phyloP scores from a whole-genome alignment of 2,888 invertebrate species.

The Pristionchus exspectatus region DNA sequence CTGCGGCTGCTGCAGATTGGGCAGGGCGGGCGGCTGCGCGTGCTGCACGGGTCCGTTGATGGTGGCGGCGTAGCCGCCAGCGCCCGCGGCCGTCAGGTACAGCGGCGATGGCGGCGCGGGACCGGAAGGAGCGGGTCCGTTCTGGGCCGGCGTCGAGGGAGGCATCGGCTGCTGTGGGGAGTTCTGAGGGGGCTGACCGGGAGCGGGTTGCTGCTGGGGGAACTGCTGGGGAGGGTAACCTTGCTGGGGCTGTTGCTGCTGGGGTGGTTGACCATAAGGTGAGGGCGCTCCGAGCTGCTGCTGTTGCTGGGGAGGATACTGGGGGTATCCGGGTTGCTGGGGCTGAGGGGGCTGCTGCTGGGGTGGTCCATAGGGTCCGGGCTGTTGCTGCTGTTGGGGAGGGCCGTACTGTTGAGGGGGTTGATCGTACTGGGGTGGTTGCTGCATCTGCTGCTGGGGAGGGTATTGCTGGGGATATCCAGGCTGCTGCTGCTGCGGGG shows the following conservation, averaged over 20 bases:
- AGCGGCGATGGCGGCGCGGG: conserved; percentile 53
- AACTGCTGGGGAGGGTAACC: neutral
- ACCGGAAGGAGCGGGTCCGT: conserved; percentile 55
- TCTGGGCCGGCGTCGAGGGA: conserved; percentile 53
- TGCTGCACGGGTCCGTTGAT: conserved; percentile 35
- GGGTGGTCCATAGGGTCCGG: conserved; percentile 53
- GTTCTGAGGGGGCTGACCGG: conserved; percentile 52
- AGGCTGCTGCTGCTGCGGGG: neutral
- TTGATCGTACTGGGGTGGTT: neutral
- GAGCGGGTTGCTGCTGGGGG: conserved; percentile 56
- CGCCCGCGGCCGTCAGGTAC: conserved; percentile 36
- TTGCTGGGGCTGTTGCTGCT: conserved; percentile 38
- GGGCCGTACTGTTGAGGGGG: neutral
- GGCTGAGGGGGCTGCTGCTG: conserved; percentile 56
- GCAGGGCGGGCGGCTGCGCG: conserved; percentile 43
- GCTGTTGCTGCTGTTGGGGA: neutral
- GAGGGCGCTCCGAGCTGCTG: neutral
- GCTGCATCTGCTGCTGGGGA: neutral
- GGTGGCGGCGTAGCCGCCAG: conserved; percentile 51
- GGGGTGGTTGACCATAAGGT: conserved; percentile 11
- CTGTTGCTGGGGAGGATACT: conserved; percentile 16
- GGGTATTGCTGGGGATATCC: conserved; percentile 9
- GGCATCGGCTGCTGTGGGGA: conserved; percentile 9
- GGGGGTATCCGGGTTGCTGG: conserved; percentile 53
- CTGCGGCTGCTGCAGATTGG: conserved; percentile 55